Conservation (phyloP, 2,113 vertebrate genomes). For the Rhombomys opimus region DNA sequence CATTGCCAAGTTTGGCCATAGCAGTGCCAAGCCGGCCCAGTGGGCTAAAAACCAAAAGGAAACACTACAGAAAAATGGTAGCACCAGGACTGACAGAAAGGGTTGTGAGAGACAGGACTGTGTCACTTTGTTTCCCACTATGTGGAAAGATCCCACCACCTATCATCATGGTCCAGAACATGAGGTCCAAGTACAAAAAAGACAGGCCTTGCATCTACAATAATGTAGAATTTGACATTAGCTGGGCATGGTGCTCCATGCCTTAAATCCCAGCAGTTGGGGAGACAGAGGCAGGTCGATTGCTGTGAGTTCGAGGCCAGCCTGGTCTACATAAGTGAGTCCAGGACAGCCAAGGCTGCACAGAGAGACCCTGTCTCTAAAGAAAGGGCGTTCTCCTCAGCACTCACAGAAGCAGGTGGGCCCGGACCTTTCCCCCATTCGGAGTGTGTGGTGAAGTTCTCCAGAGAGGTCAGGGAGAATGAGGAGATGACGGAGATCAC, state of each 20-base stretch:
- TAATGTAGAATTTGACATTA: constrained; percentile 97
- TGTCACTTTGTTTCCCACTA: constrained; percentile 97
- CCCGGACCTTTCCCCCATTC: too few relatives aligned
- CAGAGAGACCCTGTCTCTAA: too few relatives aligned
- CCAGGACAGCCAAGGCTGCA: constrained; percentile 90
- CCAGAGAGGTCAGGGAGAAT: constrained; percentile 90
- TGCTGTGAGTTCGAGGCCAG: too few relatives aligned
- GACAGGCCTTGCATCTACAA: constrained; percentile 95
- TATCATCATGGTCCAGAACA: constrained; percentile 99
- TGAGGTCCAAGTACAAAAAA: constrained; percentile 96
- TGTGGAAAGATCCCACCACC: constrained; percentile 99
- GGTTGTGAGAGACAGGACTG: constrained; percentile 97
- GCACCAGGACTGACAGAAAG: constrained; percentile 97
- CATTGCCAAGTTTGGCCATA: constrained; percentile 97
- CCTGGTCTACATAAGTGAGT: constrained; percentile 85
- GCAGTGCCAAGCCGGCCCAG: constrained; percentile 96
- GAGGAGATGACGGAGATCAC: constrained; percentile 99
- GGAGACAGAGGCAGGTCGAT: too few relatives aligned
- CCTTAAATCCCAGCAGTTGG: too few relatives aligned
- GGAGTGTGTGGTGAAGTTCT: too few relatives aligned
- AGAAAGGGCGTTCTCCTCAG: too few relatives aligned
- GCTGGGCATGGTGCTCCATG: constrained; percentile 93
- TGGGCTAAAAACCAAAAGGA: constrained; percentile 99
- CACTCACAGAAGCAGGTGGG: too few relatives aligned
- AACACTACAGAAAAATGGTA: constrained; percentile 98